phyloP scores from a whole-genome alignment of 1,140 invertebrate species.

The Fopius arisanus region DNA sequence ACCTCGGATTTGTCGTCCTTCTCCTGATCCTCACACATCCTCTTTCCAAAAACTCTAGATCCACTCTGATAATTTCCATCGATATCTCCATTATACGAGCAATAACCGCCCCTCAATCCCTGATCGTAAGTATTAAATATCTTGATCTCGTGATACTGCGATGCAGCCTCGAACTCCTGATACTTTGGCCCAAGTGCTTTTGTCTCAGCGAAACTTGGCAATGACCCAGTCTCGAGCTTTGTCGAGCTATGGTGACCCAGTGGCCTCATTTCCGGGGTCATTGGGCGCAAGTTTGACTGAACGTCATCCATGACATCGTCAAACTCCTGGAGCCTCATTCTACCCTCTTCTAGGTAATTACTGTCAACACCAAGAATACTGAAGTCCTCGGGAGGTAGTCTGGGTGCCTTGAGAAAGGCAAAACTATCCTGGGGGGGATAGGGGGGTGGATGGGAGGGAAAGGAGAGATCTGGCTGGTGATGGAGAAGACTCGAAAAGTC shows the following conservation, averaged over 20 bases:
- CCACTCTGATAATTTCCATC: constrained; percentile 35
- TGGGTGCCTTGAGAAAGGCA: constrained; percentile 44
- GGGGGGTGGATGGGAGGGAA: constrained; percentile 34
- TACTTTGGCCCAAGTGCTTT: constrained; percentile 49
- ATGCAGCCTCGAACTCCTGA: constrained; percentile 33
- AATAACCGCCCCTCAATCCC: constrained; percentile 41
- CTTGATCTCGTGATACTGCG: constrained; percentile 48
- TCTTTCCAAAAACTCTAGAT: constrained; percentile 49
- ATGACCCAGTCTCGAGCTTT: not conserved
- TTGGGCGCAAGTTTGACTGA: not conserved
- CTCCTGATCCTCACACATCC: constrained; percentile 40
- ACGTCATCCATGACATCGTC: constrained; percentile 45
- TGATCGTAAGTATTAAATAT: constrained; percentile 49
- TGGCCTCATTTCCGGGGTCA: constrained; percentile 4
- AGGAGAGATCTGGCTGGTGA: constrained; percentile 40
- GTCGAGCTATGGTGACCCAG: not conserved
- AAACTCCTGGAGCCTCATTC: constrained; percentile 45
- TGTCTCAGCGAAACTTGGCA: constrained; percentile 38
- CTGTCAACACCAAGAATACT: constrained; percentile 40
- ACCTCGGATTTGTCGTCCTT: constrained; percentile 42
- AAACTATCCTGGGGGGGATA: constrained; percentile 41
- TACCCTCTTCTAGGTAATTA: constrained; percentile 38
- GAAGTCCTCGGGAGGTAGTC: constrained; percentile 43
- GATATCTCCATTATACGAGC: constrained; percentile 19
- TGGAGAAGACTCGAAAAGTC: constrained; percentile 40